Evolutionary conservation across 1,140 invertebrate genomes (phyloP), one percentile per base, ranked within the genome.

Genomic region (Nylanderia fulva): DNA sequence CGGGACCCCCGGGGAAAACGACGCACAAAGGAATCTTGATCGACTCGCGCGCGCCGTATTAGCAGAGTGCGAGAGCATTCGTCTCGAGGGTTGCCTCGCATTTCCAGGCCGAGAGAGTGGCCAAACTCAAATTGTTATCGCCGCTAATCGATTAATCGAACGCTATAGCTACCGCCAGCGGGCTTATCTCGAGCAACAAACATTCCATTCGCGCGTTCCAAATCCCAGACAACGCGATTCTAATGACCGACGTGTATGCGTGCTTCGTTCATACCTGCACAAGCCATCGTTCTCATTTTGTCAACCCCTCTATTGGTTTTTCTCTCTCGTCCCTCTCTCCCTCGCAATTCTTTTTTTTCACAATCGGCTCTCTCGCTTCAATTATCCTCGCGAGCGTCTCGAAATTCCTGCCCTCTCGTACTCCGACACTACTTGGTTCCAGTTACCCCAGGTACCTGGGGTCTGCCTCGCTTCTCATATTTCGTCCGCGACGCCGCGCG

Each of bases 91-190:
- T 80, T 79, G 61, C 75, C 66, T 68, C 75, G 64, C 76, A 29
- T 56, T 71, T 71, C 64, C 48, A 71, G 21, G 77, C 52, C 66
- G 77, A 58, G 76, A 66, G 33, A 72, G 66, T 58, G 63, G 76
- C 76, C 24, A 80, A 60, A 82, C 52, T 82, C 48, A 82, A 82
- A 82, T 82, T 72, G 66, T 71, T 82, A 71, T 82, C 77, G 27
- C 66, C 66, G 52, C 39, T 58, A 71, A 80, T 80, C 64, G 77
- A 72, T 71, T 80, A 71, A 72, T 82, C 56, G 66, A 72, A 82
- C 66, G 77, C 68, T 58, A 29, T 82, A 39, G 21, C 63, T 39
- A 45, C 52, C 66, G 66, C 27, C 27, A 54, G 36, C 66, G 36
- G 21, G 66, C 54, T 60, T 58, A 45, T 71, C 52, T 52, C 21